Evolutionary conservation across 2,888 invertebrate species (phyloP).

Genomic region (Metalampra italica): DNA sequence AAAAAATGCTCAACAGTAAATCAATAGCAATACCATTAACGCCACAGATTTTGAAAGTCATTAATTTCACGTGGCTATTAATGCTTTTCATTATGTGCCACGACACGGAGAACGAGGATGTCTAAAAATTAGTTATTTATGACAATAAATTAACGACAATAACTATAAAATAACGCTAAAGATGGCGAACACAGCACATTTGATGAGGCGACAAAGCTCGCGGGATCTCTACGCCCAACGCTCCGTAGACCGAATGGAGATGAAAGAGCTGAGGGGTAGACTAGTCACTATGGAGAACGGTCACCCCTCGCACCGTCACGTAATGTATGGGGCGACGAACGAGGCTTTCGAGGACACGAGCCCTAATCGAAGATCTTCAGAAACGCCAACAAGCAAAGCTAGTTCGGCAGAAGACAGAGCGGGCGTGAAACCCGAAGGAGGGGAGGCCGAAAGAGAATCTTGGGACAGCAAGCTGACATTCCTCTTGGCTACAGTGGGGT

Average conservation of each 20-base stretch:
- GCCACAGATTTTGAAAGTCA: constrained; percentile 27
- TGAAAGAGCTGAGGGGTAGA: constrained; percentile 90
- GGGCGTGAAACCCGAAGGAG: constrained; percentile 83
- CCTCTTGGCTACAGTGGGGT: constrained; percentile 94
- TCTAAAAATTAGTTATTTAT: constrained; percentile 23
- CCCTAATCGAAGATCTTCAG: constrained; percentile 58
- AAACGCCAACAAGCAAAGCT: constrained; percentile 78
- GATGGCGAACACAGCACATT: constrained; percentile 95
- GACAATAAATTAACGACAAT: constrained; percentile 21
- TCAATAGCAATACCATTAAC: constrained; percentile 31
- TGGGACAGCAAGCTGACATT: constrained; percentile 97
- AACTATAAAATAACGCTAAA: constrained; percentile 32
- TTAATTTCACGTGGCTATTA: constrained; percentile 44
- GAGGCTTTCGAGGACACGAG: constrained; percentile 83
- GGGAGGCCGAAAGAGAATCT: constrained; percentile 88
- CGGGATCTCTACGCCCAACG: constrained; percentile 89
- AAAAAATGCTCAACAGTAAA: constrained; percentile 43
- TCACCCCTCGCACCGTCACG: constrained; percentile 65
- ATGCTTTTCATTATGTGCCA: constrained; percentile 59
- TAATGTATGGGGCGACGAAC: constrained; percentile 92
- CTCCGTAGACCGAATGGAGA: constrained; percentile 90
- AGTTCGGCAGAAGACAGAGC: constrained; percentile 82
- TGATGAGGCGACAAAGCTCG: constrained; percentile 92
- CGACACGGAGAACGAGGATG: constrained; percentile 51
- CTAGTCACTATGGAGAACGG: constrained; percentile 86